Base-by-base conservation (phyloP, 2,797 vertebrate species). In the Chrosomus eos region DNA sequence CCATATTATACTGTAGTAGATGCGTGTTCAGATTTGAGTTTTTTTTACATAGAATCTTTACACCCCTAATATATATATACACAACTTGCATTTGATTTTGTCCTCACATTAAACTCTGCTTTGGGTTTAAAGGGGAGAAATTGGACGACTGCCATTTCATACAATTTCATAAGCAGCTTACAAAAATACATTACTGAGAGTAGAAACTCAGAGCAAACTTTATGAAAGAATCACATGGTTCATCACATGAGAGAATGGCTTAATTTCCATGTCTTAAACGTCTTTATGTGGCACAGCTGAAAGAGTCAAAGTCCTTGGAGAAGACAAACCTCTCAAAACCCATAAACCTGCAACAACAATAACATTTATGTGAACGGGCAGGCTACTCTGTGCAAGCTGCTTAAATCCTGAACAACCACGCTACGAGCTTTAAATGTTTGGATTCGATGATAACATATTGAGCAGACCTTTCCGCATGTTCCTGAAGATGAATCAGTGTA, bases 151-250 rank as follows among this genome's bases (percentile, higher is more conserved):
- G 74, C 74, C 82, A 36, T 58, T 78, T 78, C 26, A 58, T 43
- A 28, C 51, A 55, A 84, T 71, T 84, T 78, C 55, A 71, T 77
- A 84, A 84, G 75, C 74, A 78, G 82, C 82, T 84, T 77, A 84
- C 64, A n/a, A 70, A 40, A 70, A 66, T 48, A 84, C 64, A 55
- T 67, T 58, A 78, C 82, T 77, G 82, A 68, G 62, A 77, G 40
- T 21, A 51, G 28, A 77, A 83, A 82, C 53, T 74, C 40, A 73
- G 55, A 51, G 21, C 81, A 28, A 48, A 62, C 71, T 31, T 74
- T 66, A 74, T 74, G 43, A 74, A 82, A 48, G 40, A 84, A 78
- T 78, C 82, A 71, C 82, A 78, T 84, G 74, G 72, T 53, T 83
- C 64, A 55, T 19, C 81, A 64, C 70, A 75, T 83, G 82, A 83